A percentile compares a stretch with the other conserved stretches of the same genome.
Evolutionary conservation across 2,888 invertebrate species (phyloP).

Genomic region (Gandaritis pyraliata): DNA sequence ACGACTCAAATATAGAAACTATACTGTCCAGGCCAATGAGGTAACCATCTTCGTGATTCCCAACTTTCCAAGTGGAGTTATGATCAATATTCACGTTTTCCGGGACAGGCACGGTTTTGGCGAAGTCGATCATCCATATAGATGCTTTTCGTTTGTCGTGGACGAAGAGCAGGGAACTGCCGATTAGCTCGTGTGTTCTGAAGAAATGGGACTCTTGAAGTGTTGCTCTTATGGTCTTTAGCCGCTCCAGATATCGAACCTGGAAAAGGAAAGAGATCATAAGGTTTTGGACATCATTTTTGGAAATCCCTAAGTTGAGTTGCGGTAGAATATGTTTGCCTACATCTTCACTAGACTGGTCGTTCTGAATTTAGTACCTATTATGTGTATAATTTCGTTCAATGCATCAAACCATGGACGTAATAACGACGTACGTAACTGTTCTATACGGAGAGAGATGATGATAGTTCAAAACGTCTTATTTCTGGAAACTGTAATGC

Average conservation of each 20-base stretch:
- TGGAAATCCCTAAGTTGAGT: neutral
- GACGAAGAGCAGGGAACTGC: constrained; percentile 97
- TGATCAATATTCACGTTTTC: constrained; percentile 90
- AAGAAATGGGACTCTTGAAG: constrained; percentile 95
- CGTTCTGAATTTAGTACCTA: too few species aligned
- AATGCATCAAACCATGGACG: too few species aligned
- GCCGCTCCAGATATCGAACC: constrained; percentile 92
- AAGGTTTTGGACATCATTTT: neutral
- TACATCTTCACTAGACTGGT: too few species aligned
- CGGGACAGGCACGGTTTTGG: constrained; percentile 95
- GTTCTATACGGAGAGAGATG: too few species aligned
- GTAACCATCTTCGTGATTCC: constrained; percentile 98
- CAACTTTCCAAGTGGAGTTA: constrained; percentile 94
- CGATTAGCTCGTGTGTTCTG: constrained; percentile 95
- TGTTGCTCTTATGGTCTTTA: constrained; percentile 93
- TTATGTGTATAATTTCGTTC: too few species aligned
- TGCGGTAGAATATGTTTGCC: too few species aligned
- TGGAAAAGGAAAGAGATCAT: constrained; percentile 69
- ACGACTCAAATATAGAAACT: constrained; percentile 91
- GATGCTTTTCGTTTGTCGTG: constrained; percentile 95
- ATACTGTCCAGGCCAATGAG: constrained; percentile 96
- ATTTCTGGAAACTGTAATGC: too few species aligned
- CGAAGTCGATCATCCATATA: constrained; percentile 99
- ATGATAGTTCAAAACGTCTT: too few species aligned
- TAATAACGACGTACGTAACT: too few species aligned